These are phyloP conservation scores for Podarcis raffonei DNA, from an alignment of 2,113 vertebrate genomes.

Conservation along the genomic window DNA sequence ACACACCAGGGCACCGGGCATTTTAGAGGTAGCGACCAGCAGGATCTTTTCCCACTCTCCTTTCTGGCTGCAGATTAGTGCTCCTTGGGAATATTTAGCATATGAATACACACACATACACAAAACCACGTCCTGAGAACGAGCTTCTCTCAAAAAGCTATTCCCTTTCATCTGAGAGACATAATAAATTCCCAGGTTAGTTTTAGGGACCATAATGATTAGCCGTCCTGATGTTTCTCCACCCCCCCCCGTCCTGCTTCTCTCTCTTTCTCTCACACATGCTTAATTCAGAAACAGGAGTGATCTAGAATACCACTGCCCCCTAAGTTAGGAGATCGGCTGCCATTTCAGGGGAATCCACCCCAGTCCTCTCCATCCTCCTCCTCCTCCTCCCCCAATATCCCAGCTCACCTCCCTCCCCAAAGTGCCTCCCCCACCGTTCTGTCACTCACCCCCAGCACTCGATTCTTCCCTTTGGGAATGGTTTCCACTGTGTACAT, in stretches of 20 bases:
- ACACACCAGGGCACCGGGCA: background rate
- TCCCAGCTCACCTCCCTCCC: background rate
- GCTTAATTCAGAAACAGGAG: background rate
- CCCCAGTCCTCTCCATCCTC: background rate
- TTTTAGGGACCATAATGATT: background rate
- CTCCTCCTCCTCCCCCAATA: background rate
- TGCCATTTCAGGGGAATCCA: background rate
- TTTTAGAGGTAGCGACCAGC: background rate
- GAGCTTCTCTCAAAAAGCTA: background rate
- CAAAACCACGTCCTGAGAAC: background rate
- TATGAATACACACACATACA: background rate
- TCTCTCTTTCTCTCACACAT: background rate
- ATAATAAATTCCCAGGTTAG: background rate
- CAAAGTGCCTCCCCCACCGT: background rate
- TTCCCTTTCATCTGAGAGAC: background rate
- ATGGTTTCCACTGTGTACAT: conserved; percentile 41
- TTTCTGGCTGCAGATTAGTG: background rate
- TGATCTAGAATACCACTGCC: background rate
- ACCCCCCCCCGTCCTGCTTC: background rate
- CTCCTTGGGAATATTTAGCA: background rate
- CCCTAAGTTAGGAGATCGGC: background rate
- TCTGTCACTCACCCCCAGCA: conserved; percentile 33
- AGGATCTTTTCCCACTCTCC: background rate
- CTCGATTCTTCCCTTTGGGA: conserved; percentile 38
- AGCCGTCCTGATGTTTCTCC: background rate